Evolutionary conservation across 37 sponge, comb jelly and placozoan species (phyloP).

Genomic region (Axinella damicornis): DNA sequence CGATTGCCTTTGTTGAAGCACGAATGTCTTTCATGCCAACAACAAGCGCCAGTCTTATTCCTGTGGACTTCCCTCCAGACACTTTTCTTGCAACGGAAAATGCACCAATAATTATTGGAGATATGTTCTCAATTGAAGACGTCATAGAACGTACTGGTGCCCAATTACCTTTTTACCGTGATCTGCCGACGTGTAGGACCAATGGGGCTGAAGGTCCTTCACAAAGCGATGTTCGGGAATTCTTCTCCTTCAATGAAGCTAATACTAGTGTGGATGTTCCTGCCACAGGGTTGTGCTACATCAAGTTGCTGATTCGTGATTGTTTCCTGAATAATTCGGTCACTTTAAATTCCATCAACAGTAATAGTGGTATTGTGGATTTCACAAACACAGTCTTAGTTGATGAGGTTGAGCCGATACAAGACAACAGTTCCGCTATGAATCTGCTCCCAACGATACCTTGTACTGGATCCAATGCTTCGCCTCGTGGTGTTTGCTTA

Average conservation of each 20-base stretch:
- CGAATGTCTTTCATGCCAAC: no score
- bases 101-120: constrained; percentile 13
- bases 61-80: neutral
- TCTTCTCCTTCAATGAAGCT: neutral
- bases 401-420: no score
- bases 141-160: neutral
- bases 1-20: neutral
- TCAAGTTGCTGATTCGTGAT: constrained; percentile 14
- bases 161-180: constrained; percentile 13
- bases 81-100: neutral
- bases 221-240: neutral
- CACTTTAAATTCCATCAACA: neutral
- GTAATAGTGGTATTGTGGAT: no score
- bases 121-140: neutral
- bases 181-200: neutral
- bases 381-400: no score
- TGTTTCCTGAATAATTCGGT: constrained; percentile 2
- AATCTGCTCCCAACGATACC: no score
- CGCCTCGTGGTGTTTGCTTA: constrained; percentile 1
- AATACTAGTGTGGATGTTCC: no score
- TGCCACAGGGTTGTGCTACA: no score
- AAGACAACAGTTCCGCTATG: no score
- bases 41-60: neutral
- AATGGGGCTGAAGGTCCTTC: neutral
- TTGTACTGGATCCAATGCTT: neutral